phyloP scores from a whole-genome alignment of 1,140 invertebrate genomes.

The Drosophila oshimai region DNA sequence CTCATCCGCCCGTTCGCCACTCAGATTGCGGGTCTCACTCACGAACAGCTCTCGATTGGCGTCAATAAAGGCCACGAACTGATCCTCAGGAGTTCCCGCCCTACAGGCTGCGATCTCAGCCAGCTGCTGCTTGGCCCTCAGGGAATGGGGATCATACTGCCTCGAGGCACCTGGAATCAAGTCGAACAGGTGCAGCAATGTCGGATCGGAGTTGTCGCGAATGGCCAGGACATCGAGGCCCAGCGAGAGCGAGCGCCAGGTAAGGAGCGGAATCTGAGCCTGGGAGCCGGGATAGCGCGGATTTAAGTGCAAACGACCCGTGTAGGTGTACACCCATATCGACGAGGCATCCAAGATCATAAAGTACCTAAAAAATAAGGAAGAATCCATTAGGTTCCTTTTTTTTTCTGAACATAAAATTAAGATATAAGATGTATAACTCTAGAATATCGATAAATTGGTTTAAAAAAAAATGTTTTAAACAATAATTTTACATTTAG shows the following conservation, averaged over 20 bases:
- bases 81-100: constrained; percentile 86
- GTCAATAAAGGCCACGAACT: constrained; percentile 91
- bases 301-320: constrained; percentile 90
- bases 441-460: too few relatives aligned
- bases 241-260: constrained; percentile 88
- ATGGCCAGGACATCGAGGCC: constrained; percentile 91
- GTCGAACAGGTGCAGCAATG: constrained; percentile 92
- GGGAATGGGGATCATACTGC: constrained; percentile 85
- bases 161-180: constrained; percentile 88
- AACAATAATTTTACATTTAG: too few relatives aligned
- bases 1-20: constrained; percentile 49
- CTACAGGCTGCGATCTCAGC: constrained; percentile 90
- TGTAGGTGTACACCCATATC: constrained; percentile 92
- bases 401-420: too few relatives aligned
- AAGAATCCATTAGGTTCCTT: too few relatives aligned
- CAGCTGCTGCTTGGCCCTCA: constrained; percentile 86
- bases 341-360: constrained; percentile 89
- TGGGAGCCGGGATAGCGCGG: constrained; percentile 89
- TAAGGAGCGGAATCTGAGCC: constrained; percentile 82
- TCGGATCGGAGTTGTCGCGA: constrained; percentile 89
- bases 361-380: constrained; percentile 87
- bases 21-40: constrained; percentile 85
- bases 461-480: too few relatives aligned
- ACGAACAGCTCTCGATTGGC: constrained; percentile 91
- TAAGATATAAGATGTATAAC: too few relatives aligned